Base-by-base conservation (phyloP, 2,113 vertebrate genomes). In the Tautogolabrus adspersus region DNA sequence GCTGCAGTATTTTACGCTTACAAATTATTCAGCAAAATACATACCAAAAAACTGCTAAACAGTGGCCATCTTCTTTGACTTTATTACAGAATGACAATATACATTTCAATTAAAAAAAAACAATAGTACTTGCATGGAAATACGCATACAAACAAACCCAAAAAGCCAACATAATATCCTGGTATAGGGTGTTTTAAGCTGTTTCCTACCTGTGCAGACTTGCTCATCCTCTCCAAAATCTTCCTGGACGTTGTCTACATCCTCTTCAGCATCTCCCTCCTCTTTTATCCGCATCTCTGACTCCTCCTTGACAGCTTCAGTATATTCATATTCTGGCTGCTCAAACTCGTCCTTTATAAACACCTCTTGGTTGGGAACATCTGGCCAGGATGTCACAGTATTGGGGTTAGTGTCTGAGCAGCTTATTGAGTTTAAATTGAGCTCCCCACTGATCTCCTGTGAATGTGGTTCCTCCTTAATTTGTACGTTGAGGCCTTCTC, bases 401-500 rank as follows among this genome's bases (percentile, higher is more conserved):
- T 81, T 79, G 9, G 67, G 55, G 13, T 87, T 82, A n/a, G 57
- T 38, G 66, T 85, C 87, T 1, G 40, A 44, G 21, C 23, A 54
- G 63, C 69, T 59, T 1, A 65, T 46, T 1, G 72, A 5, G 23
- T 51, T 75, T 30, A 22, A 68, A 21, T 12, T n/a, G 18, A 51
- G 30, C 56, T 73, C 76, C 57, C 82, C 89, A 9, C 74, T 55
- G 55, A 92, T 90, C 23, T 88, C 80, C 26, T 23, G 63, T 8
- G 78, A 56, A 15, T 86, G 47, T n/a, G 89, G 90, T 42, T 94
- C 93, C 65, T 93, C 93, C 61, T 94, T 94, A 74, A 94, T 86
- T 10, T 58, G 81, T 62, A 92, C 65, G 51, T 75, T 21, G 0
- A 85, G 79, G 38, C 51, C 58, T 5, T 52, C 57, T 34, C 73